These are phyloP conservation scores for Acrocyrtus sp. DNA, from an alignment of 2,888 invertebrate genomes.

Conservation along the genomic window DNA sequence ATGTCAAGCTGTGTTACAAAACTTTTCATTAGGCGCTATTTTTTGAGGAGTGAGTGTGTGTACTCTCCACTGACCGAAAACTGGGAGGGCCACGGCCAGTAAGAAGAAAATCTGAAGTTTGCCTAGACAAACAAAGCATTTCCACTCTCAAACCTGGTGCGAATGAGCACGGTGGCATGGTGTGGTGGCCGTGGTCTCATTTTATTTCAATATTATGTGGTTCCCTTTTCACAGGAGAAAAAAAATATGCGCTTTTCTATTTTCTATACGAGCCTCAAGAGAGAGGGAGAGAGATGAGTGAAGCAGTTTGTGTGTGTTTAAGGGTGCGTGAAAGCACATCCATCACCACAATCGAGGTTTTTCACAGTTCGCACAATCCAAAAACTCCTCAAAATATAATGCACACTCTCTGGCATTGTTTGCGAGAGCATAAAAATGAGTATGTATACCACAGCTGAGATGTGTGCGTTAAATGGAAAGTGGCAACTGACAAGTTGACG, in stretches of 20 bases:
- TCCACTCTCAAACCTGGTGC: too few relatives aligned
- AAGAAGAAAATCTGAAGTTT: too few relatives aligned
- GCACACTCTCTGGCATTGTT: neutral
- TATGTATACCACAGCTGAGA: conserved; percentile 3
- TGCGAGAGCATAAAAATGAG: neutral
- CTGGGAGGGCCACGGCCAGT: too few relatives aligned
- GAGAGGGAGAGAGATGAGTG: neutral
- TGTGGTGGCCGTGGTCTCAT: neutral
- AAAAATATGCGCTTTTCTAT: neutral
- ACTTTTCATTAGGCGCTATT: conserved; percentile 13
- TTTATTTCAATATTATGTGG: conserved; percentile 21
- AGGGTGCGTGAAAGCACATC: too few relatives aligned
- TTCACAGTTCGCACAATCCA: neutral
- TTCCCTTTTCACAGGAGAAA: conserved; percentile 16
- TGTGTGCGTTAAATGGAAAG: conserved; percentile 6
- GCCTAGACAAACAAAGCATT: too few relatives aligned
- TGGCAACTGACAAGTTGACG: conserved; percentile 37
- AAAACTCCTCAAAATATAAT: neutral
- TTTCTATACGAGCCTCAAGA: neutral
- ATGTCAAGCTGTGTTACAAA: conserved; percentile 38
- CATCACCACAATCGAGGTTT: conserved; percentile 26
- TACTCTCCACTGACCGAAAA: too few relatives aligned
- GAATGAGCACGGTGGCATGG: too few relatives aligned
- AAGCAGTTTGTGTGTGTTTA: conserved; percentile 9
- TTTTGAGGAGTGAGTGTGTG: neutral